Conservation (phyloP, 1,140 invertebrate genomes). For the Teleogryllus occipitalis region DNA sequence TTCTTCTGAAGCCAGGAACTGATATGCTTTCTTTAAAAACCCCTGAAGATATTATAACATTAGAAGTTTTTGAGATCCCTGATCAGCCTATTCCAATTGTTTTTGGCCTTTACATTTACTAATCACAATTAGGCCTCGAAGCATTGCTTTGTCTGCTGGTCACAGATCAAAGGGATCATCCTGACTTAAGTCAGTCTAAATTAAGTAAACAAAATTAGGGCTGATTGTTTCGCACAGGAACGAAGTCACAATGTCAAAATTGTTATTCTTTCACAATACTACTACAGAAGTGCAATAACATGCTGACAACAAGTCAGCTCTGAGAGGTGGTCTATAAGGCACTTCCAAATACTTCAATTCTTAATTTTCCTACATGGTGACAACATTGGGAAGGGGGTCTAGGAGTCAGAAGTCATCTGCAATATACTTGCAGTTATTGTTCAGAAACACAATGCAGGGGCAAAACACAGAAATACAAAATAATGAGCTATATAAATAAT, state of each 20-base stretch:
- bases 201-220: neutral
- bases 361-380: constrained; percentile 17
- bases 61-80: no score
- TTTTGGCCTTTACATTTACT: no score
- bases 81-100: no score
- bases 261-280: neutral
- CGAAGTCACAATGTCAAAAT: neutral
- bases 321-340: constrained; percentile 2
- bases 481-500: neutral
- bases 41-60: neutral
- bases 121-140: neutral
- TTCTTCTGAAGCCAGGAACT: neutral
- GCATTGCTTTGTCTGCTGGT: neutral
- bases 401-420: constrained; percentile 16
- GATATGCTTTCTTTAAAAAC: neutral
- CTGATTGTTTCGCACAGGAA: neutral
- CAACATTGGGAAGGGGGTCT: constrained; percentile 21
- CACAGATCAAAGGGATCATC: neutral
- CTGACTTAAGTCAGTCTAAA: neutral
- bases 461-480: constrained; percentile 8
- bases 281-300: neutral
- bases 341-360: constrained; percentile 10
- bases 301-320: neutral
- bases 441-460: constrained; percentile 14
- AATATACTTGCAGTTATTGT: constrained; percentile 11